A percentile compares a stretch with the other conserved stretches of the same genome.
Evolutionary conservation across 2,888 invertebrate species (phyloP).

Genomic region (Lampropteryx suffumata): DNA sequence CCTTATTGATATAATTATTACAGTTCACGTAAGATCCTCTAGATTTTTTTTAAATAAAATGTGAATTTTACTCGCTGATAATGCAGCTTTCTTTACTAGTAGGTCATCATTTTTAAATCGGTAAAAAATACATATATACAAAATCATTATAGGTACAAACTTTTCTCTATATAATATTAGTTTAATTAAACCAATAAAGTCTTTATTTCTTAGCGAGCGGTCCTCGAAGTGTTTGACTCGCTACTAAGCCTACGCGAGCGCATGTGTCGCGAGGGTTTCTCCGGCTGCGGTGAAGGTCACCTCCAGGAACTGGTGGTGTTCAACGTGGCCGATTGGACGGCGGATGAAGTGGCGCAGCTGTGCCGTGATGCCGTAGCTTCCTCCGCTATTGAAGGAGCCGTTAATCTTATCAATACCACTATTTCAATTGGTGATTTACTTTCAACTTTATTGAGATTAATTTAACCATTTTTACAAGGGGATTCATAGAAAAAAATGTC

Average conservation of each 20-base stretch:
- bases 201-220: slow-evolving; percentile 53
- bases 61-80: too few relatives aligned
- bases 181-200: too few relatives aligned
- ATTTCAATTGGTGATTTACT: slow-evolving; percentile 51
- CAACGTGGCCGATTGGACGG: slow-evolving; percentile 72
- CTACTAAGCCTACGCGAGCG: slow-evolving; percentile 58
- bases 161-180: too few relatives aligned
- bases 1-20: too few relatives aligned
- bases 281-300: slow-evolving; percentile 52
- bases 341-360: slow-evolving; percentile 64
- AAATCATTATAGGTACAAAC: too few relatives aligned
- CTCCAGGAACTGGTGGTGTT: slow-evolving; percentile 63
- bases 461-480: too few relatives aligned
- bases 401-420: slow-evolving; percentile 52
- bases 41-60: too few relatives aligned
- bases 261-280: slow-evolving; percentile 57
- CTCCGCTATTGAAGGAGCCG: slow-evolving; percentile 48
- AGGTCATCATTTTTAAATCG: too few relatives aligned
- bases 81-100: too few relatives aligned
- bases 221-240: slow-evolving; percentile 61
- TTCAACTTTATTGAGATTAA: not conserved
- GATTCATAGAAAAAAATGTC: too few relatives aligned
- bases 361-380: slow-evolving; percentile 57
- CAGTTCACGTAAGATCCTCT: too few relatives aligned
- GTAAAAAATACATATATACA: too few relatives aligned